Evolutionary conservation across 2,797 vertebrate genomes (phyloP), one percentile per base, ranked within the genome.

Genomic region (Onychomys torridus): DNA sequence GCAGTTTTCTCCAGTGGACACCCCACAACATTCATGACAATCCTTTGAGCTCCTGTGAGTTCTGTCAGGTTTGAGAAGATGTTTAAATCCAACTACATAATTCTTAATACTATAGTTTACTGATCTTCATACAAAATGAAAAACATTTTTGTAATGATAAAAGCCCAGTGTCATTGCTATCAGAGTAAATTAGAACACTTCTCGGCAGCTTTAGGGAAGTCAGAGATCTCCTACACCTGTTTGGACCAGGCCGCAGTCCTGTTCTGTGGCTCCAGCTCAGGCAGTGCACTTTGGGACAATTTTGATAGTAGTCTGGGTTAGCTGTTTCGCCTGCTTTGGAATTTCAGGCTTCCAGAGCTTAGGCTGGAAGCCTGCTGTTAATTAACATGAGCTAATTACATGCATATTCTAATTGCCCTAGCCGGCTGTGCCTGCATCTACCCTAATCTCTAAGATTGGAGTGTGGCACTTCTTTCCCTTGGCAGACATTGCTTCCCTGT

Each of bases 341-440:
- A 77, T 32, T 43, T 87, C 52, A 91, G 65, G 77, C 67, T 91
- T 96, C 77, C 73, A 92, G 77, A 73, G 92, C 82, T 95, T 89
- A 94, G 46, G 71, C 52, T 37, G 92, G 32, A 93, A 78, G 61
- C 81, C 76, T 87, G 52, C 67, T 94, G 94, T 93, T 94, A 96
- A 97, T 96, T 96, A 96, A 93, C 73, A 90, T 91, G 89, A 61
- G 40, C 77, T 97, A 93, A 96, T 96, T 96, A 90, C 46, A 73
- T 86, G 71, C 59, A 78, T 94, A 91, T 92, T 95, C 77, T 95
- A 96, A 92, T 95, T 97, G 75, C 93, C 40, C 76, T 65, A 25
- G 61, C 86, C 77, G 77, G 84, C 91, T 69, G 37, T 83, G 87
- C 71, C 75, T 55, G 55, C 86, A 95, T 95, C 88, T 81, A 90